Evolutionary conservation across 2,888 invertebrate species (phyloP), one percentile per base, ranked within the genome.

Genomic region (Patella ulyssiponensis): DNA sequence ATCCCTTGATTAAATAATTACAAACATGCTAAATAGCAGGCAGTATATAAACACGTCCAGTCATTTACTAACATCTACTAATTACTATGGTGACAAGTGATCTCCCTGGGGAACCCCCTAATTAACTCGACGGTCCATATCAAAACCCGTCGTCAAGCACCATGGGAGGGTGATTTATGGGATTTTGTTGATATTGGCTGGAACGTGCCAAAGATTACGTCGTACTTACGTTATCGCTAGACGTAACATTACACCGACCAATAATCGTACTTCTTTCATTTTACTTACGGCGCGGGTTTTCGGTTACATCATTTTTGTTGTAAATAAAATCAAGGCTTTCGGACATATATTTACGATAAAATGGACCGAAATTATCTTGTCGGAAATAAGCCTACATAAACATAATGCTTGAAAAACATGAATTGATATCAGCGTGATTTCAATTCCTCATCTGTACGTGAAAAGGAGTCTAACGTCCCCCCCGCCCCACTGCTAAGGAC

Each of bases 181-280:
- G 20, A 23, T 64, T 23, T 20, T 64, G 64, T 64, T 64, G 64
- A 64, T 64, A 64, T 64, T 64, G 64, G 20, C 64, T 14, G 64
- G 64, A 64, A 64, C 64, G 64, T 64, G 64, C 64, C 64, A 64
- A 64, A 64, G 64, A 64, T 64, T 64, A 64, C 64, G 64, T 64
- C 64, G 11, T 23, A 64, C 64, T 23, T 64, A 44, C 44, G 44
- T 44, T 44, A 44, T 44, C 44, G 0, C 9, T 9, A 44, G 44
- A 44, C 44, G 44, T 44, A 44, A 44, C 44, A 44, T 44, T 44
- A 44, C 44, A 44, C 44, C 7, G 44, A 44, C 44, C 44, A 44
- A 44, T 44, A 44, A 44, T 44, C 44, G 44, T 44, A 44, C 9
- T 44, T 44, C 44, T 44, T 44, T 44, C 44, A 44, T 44, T 44